These are phyloP conservation scores for Halichoeres trimaculatus DNA, from an alignment of 2,113 vertebrate species.

Conservation along the genomic window DNA sequence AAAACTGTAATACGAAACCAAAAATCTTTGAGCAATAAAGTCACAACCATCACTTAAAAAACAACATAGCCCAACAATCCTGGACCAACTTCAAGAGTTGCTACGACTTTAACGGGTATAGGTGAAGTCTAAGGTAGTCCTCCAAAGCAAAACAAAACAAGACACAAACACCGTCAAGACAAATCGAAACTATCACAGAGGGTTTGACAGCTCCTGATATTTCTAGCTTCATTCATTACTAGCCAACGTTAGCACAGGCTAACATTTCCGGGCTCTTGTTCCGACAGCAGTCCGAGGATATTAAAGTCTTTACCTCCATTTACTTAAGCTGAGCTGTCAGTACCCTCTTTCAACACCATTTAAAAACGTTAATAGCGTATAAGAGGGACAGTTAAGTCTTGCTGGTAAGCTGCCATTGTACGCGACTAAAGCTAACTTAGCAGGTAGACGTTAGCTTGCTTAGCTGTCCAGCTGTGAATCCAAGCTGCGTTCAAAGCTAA, in stretches of 20 bases:
- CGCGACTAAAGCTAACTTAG: slow-evolving; percentile 61
- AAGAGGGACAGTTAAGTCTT: slow-evolving; percentile 12
- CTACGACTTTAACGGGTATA: too few species aligned
- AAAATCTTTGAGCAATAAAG: too few species aligned
- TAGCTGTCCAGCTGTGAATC: slow-evolving; percentile 52
- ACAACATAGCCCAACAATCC: too few species aligned
- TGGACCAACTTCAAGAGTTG: too few species aligned
- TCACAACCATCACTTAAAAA: too few species aligned
- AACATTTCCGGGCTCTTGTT: slow-evolving; percentile 1
- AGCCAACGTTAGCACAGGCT: slow-evolving; percentile 44
- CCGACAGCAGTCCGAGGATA: too few species aligned
- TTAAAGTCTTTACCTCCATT: neutral
- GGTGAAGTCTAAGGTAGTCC: too few species aligned
- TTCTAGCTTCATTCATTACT: slow-evolving; percentile 1
- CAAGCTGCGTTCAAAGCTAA: neutral
- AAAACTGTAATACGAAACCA: too few species aligned
- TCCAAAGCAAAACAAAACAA: too few species aligned
- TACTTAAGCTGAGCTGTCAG: neutral
- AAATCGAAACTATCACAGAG: slow-evolving; percentile 4
- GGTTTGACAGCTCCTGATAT: slow-evolving; percentile 48
- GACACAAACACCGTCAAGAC: neutral
- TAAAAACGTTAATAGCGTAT: neutral
- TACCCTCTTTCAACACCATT: too few species aligned
- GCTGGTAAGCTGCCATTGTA: slow-evolving; percentile 46
- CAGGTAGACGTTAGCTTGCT: slow-evolving; percentile 59